Conservation (phyloP, 2,888 invertebrate species). For the Gastracanthus pulcherrimus region DNA sequence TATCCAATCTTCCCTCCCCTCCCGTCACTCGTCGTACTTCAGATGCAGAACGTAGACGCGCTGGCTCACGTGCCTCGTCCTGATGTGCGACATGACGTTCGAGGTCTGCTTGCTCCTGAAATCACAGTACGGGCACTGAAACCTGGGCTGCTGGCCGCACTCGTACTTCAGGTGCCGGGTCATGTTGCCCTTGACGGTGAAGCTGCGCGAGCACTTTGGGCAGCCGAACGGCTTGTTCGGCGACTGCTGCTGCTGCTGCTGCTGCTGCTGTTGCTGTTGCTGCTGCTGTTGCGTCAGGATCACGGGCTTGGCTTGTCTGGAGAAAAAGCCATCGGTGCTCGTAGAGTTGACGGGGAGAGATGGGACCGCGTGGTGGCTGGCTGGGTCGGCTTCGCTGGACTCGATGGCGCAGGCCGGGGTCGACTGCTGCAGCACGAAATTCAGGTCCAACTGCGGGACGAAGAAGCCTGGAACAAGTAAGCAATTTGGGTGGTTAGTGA, state of each 20-base stretch:
- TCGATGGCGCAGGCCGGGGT: slow-evolving; percentile 3
- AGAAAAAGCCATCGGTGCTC: not conserved
- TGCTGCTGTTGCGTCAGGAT: too few relatives aligned
- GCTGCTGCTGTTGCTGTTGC: slow-evolving; percentile 1
- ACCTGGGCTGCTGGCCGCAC: slow-evolving; percentile 73
- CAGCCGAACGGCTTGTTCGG: slow-evolving; percentile 69
- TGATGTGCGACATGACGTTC: slow-evolving; percentile 72
- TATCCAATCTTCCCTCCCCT: too few relatives aligned
- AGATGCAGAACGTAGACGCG: slow-evolving; percentile 65
- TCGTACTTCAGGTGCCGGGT: slow-evolving; percentile 74
- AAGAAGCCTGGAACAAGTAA: slow-evolving; percentile 67
- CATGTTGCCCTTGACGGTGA: slow-evolving; percentile 73
- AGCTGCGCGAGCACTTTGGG: slow-evolving; percentile 72
- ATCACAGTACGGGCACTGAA: slow-evolving; percentile 74
- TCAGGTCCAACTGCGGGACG: slow-evolving; percentile 66
- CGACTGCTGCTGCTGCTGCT: not conserved
- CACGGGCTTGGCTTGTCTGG: not conserved
- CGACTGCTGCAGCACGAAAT: slow-evolving; percentile 62
- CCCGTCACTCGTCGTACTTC: slow-evolving; percentile 56
- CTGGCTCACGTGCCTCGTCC: slow-evolving; percentile 66
- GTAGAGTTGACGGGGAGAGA: not conserved
- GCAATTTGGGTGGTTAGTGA: slow-evolving; percentile 27
- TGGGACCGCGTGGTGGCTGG: not conserved
- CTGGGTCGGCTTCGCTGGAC: not conserved
- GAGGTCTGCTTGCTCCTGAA: slow-evolving; percentile 73